phyloP scores from a whole-genome alignment of 2,797 vertebrate species.

The Astyanax mexicanus region DNA sequence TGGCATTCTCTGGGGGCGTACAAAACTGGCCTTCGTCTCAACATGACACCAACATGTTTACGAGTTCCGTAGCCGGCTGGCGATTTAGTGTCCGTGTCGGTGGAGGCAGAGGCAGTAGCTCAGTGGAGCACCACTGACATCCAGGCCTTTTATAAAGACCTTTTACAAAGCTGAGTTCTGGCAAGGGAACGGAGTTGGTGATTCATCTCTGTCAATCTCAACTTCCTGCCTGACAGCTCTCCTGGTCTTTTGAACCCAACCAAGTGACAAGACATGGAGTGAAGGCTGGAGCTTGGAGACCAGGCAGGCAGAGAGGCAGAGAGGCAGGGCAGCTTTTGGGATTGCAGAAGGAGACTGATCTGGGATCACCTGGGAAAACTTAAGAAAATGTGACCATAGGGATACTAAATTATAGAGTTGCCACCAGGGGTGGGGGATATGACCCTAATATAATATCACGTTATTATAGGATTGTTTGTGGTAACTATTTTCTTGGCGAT shows the following conservation, averaged over 20 bases:
- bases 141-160: constrained; percentile 14
- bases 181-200: constrained; percentile 19
- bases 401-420: too few species aligned
- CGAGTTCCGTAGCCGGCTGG: constrained; percentile 14
- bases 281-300: constrained; percentile 3
- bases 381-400: background rate
- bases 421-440: too few species aligned
- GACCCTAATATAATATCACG: too few species aligned
- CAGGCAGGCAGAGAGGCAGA: too few species aligned
- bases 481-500: too few species aligned
- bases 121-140: constrained; percentile 31
- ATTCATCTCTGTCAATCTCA: constrained; percentile 34
- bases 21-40: constrained; percentile 48
- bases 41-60: constrained; percentile 58
- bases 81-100: constrained; percentile 28
- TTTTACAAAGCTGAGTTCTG: constrained; percentile 31
- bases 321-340: background rate
- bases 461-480: too few species aligned
- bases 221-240: constrained; percentile 21
- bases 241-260: constrained; percentile 31
- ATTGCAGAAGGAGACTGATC: background rate
- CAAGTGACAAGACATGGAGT: constrained; percentile 27
- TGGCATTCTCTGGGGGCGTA: constrained; percentile 63
- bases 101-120: constrained; percentile 22
- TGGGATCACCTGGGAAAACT: constrained; percentile 5